Conservation (phyloP, 1,140 invertebrate species). For the Oryctes rhinoceros region DNA sequence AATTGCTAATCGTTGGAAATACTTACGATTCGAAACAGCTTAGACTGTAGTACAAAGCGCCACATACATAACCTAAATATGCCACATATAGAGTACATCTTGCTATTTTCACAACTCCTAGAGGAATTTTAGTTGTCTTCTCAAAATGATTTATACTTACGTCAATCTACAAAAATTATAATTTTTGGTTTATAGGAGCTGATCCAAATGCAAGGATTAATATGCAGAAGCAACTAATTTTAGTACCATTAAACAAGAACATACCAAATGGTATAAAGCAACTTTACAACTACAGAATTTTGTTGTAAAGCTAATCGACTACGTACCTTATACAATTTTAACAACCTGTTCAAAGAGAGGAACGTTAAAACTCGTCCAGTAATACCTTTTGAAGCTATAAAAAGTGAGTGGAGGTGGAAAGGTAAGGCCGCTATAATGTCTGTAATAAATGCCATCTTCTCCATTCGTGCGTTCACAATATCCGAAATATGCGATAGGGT, state of each 20-base stretch:
- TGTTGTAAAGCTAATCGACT: background rate
- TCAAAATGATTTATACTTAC: background rate
- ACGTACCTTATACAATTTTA: slow-evolving; percentile 23
- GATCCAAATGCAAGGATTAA: no score
- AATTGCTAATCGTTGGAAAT: background rate
- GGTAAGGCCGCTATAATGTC: slow-evolving; percentile 6
- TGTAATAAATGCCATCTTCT: background rate
- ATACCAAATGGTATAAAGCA: no score
- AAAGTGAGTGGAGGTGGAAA: slow-evolving; percentile 15
- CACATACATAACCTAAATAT: slow-evolving; percentile 24
- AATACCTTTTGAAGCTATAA: background rate
- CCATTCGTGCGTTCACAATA: background rate
- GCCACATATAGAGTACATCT: background rate
- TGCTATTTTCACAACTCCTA: background rate
- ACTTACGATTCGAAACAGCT: slow-evolving; percentile 29
- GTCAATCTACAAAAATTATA: background rate
- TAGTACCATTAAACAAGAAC: no score
- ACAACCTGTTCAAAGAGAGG: slow-evolving; percentile 2
- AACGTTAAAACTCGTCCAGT: background rate
- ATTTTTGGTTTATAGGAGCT: no score
- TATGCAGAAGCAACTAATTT: no score
- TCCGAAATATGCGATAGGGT: background rate
- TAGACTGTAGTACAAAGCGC: background rate
- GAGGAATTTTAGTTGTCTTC: background rate
- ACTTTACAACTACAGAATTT: no score